phyloP scores from a whole-genome alignment of 2,888 invertebrate genomes.

The Cheilosia soror region DNA sequence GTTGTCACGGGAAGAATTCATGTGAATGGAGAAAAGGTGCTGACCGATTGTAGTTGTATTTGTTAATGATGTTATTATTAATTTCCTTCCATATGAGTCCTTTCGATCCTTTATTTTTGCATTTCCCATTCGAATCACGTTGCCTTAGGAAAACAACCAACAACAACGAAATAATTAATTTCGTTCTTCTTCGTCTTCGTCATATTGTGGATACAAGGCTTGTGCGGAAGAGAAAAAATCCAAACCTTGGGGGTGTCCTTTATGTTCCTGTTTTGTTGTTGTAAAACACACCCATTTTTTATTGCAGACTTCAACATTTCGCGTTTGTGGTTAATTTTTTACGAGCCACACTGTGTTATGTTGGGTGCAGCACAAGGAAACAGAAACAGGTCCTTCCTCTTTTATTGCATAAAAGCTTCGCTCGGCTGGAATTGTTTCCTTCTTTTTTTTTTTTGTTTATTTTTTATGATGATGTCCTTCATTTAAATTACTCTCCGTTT shows the following conservation, averaged over 20 bases:
- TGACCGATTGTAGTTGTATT: constrained; percentile 34
- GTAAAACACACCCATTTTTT: constrained; percentile 74
- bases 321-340: constrained; percentile 71
- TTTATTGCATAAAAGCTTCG: constrained; percentile 26
- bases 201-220: constrained; percentile 11
- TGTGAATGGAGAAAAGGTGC: constrained; percentile 76
- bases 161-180: constrained; percentile 67
- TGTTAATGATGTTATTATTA: constrained; percentile 49
- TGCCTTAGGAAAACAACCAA: constrained; percentile 36
- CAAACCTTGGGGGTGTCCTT: constrained; percentile 57
- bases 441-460: constrained; percentile 8
- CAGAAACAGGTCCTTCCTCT: constrained; percentile 42
- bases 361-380: constrained; percentile 64
- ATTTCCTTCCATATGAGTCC: constrained; percentile 35
- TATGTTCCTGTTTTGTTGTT: constrained; percentile 42
- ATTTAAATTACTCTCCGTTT: constrained; percentile 54
- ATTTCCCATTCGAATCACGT: constrained; percentile 68
- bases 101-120: constrained; percentile 16
- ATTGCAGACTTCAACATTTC: constrained; percentile 72
- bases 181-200: constrained; percentile 47
- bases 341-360: constrained; percentile 60
- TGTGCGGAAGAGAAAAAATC: constrained; percentile 22
- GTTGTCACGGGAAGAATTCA: constrained; percentile 67
- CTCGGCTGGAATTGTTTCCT: constrained; percentile 39
- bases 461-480: constrained; percentile 29